phyloP scores from a whole-genome alignment of 2,888 invertebrate species.

The Platynereis dumerilii region DNA sequence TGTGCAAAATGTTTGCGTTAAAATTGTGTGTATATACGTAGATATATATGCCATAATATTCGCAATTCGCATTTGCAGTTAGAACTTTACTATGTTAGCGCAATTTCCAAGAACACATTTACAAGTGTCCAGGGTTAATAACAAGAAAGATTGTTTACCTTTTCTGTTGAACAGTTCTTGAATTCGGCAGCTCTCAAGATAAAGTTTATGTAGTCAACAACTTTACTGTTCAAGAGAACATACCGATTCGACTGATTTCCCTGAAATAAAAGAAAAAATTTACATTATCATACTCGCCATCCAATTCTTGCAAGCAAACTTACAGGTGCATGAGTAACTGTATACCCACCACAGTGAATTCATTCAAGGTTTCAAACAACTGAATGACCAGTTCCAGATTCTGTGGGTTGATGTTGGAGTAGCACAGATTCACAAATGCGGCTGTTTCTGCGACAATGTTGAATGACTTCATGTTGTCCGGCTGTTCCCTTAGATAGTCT shows the following conservation, averaged over 20 bases:
- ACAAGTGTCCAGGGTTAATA: background rate
- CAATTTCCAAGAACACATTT: too few relatives aligned
- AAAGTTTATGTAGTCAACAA: constrained; percentile 64
- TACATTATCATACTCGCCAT: background rate
- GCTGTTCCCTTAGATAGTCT: constrained; percentile 63
- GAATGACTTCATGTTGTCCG: constrained; percentile 64
- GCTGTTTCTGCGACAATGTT: constrained; percentile 63
- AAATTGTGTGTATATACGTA: too few relatives aligned
- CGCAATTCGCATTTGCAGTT: too few relatives aligned
- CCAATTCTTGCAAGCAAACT: background rate
- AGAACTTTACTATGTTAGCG: too few relatives aligned
- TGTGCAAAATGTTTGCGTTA: too few relatives aligned
- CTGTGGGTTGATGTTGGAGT: constrained; percentile 60
- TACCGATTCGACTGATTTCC: constrained; percentile 62
- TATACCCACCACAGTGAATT: constrained; percentile 60
- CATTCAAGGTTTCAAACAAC: constrained; percentile 62
- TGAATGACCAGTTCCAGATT: constrained; percentile 61
- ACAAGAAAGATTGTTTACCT: constrained; percentile 42
- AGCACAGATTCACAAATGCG: constrained; percentile 61
- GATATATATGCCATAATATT: too few relatives aligned
- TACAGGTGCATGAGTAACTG: background rate
- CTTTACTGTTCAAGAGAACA: constrained; percentile 63
- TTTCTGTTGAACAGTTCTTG: constrained; percentile 53
- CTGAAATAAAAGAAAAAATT: constrained; percentile 38
- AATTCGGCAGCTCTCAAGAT: constrained; percentile 62